A percentile compares a stretch with the other conserved stretches of the same genome.
phyloP scores from a whole-genome alignment of 2,797 vertebrate genomes.

The Crocidura indochinensis region DNA sequence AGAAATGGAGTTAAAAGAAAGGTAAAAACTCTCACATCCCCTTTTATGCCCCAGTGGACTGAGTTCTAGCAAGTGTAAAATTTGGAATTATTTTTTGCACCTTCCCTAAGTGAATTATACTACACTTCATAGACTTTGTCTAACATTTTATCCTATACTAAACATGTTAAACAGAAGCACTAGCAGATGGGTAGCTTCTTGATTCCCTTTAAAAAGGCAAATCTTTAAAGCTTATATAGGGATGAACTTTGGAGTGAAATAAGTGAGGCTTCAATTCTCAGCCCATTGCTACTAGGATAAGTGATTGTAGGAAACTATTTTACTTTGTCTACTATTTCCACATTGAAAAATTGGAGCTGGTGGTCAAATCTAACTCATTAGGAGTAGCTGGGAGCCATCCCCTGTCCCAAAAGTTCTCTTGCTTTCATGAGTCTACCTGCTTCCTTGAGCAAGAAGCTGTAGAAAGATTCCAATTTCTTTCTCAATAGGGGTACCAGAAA shows the following conservation, averaged over 20 bases:
- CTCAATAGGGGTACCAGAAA: background rate
- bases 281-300: background rate
- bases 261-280: constrained; percentile 11
- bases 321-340: background rate
- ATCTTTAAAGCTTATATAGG: constrained; percentile 24
- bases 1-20: constrained; percentile 96
- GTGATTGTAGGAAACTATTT: background rate
- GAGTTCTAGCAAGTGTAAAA: constrained; percentile 26
- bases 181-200: background rate
- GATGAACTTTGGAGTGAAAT: background rate
- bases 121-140: too few relatives aligned
- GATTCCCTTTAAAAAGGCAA: constrained; percentile 47
- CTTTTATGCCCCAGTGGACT: background rate
- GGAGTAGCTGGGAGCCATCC: background rate
- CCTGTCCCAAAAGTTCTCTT: background rate
- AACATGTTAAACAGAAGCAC: background rate
- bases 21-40: constrained; percentile 88
- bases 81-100: constrained; percentile 2
- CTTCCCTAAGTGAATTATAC: too few relatives aligned
- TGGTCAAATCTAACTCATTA: background rate
- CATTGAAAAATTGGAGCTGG: background rate
- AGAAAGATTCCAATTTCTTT: background rate
- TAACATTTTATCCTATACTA: background rate
- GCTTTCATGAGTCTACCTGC: background rate
- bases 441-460: background rate